Conservation (phyloP, 2,888 invertebrate genomes). For the Sinopyrophorus schimmeli region DNA sequence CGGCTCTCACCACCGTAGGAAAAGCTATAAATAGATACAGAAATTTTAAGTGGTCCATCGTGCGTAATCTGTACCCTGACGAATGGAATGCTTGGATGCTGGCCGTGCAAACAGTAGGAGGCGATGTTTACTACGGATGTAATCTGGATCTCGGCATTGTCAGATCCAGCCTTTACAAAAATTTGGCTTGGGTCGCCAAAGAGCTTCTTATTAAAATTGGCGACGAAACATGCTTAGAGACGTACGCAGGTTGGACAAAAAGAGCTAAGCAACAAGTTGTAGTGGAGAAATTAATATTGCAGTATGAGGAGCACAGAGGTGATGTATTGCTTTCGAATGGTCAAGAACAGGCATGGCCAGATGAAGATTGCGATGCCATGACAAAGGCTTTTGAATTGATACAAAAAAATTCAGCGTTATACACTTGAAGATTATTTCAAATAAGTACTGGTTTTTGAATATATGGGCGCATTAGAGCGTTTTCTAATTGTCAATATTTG, state of each 20-base stretch:
- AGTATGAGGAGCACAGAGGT: background rate
- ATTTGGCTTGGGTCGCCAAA: background rate
- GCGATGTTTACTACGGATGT: background rate
- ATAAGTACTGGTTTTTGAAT: no score
- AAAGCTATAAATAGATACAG: no score
- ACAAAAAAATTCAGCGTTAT: no score
- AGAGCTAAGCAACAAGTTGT: background rate
- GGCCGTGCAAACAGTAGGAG: background rate
- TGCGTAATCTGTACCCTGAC: background rate
- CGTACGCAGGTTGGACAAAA: background rate
- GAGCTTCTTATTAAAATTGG: background rate
- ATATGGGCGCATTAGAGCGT: no score
- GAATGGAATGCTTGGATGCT: background rate
- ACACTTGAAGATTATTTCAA: no score
- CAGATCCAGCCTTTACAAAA: background rate
- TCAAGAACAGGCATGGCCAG: no score
- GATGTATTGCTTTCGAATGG: background rate
- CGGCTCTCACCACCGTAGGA: no score
- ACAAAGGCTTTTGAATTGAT: no score
- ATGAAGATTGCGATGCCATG: no score
- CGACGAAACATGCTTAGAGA: background rate
- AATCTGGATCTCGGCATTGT: background rate
- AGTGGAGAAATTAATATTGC: background rate
- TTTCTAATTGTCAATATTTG: no score
- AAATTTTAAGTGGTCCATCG: no score